Conservation (phyloP, 2,888 invertebrate species). For the Pollenia labialis region DNA sequence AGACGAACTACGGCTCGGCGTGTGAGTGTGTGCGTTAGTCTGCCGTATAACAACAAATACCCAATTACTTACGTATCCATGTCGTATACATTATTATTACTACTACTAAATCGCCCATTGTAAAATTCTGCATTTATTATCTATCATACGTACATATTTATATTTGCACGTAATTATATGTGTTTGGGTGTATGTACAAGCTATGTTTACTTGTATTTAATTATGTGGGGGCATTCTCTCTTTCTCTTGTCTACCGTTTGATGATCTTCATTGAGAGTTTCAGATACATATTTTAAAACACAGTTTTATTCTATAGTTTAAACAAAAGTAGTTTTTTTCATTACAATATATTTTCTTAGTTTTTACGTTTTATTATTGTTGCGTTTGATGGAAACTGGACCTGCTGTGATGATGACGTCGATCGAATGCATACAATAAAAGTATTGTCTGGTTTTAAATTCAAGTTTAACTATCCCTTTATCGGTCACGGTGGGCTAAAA, state of each 20-base stretch:
- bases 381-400: conserved; percentile 7
- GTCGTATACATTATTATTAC: conserved; percentile 5
- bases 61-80: neutral
- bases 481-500: conserved; percentile 23
- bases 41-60: conserved; percentile 5
- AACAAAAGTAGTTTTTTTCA: conserved; percentile 4
- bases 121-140: conserved; percentile 8
- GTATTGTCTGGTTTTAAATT: conserved; percentile 42
- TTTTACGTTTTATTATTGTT: neutral
- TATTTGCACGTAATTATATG: neutral
- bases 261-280: conserved; percentile 47
- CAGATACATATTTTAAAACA: neutral
- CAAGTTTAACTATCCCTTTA: conserved; percentile 26
- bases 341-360: neutral
- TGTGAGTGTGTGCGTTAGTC: neutral
- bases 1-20: neutral
- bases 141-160: neutral
- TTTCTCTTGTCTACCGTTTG: conserved; percentile 37
- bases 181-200: neutral
- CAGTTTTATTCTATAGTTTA: neutral
- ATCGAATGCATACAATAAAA: conserved; percentile 15
- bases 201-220: neutral
- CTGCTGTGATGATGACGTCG: conserved; percentile 44
- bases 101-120: neutral
- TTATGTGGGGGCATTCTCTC: conserved; percentile 19